Evolutionary conservation across 2,113 vertebrate species (phyloP), one percentile per base, ranked within the genome.

Genomic region (Cyphomyrus discorhynchus): DNA sequence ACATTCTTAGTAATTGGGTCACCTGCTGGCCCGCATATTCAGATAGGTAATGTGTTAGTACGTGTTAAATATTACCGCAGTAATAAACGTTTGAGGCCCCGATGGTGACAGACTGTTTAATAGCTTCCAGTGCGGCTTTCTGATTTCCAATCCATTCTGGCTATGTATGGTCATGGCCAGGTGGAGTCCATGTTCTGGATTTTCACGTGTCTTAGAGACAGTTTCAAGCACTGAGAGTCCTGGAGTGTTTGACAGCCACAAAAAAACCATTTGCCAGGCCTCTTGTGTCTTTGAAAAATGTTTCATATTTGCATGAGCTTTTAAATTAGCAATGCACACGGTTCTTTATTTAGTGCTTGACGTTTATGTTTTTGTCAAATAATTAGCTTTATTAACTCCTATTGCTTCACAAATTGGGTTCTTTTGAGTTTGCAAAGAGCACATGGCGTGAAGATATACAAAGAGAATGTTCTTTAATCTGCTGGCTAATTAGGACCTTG

Each of bases 311-410:
- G 46, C 2, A 15, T 31, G 24, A 50, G 83, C 47, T 50, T 86
- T 27, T 50, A 86, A 86, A 47, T 86, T 86, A 86, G 19, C 35
- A 17, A 7, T 11, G 74, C 74, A 77, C 70, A 21, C 5, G 1
- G 35, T 80, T 15, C 35, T 35, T 35, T 42, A 80, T 80, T 42
- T 80, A 5, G 17, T 80, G 74, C 35, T 80, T 85, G 21, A 85
- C 17, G 46, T 39, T n/a, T 46, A 49, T 85, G 50, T 53, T 52
- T 86, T 35, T 15, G 17, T 84, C 31, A 82, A 82, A 39, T 82
- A 82, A 45, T 84, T 88, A 15, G 35, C 53, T 24, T 88, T 66
- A 88, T 56, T 88, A 88, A 88, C 42, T 88, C 87, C 39, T 45
- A 56, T 46, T 45, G 85, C 85, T 86, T 50, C 31, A 47, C 47